A percentile compares a stretch with the other conserved stretches of the same genome.
These are phyloP conservation scores for Steinernema carpocapsae DNA, from an alignment of 2,888 invertebrate genomes.

Conservation along the genomic window DNA sequence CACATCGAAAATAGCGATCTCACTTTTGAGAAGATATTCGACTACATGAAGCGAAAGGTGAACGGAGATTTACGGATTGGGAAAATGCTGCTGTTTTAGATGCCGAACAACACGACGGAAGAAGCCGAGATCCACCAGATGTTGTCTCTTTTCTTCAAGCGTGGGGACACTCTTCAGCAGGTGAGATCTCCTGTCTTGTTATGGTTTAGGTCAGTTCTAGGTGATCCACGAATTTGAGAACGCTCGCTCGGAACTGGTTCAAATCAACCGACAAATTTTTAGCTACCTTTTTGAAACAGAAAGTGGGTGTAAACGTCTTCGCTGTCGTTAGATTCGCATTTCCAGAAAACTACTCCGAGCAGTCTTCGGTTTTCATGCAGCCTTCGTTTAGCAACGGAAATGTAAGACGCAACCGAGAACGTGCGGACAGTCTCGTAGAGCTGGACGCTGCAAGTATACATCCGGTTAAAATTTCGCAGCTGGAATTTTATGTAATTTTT, in stretches of 20 bases:
- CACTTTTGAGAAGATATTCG: slow-evolving; percentile 14
- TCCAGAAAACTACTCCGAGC: slow-evolving; percentile 18
- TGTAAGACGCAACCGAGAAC: slow-evolving; percentile 16
- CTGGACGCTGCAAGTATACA: slow-evolving; percentile 19
- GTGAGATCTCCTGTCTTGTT: not conserved
- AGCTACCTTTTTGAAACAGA: slow-evolving; percentile 27
- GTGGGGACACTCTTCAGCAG: slow-evolving; percentile 21
- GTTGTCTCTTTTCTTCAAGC: slow-evolving; percentile 16
- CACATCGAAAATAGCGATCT: not conserved
- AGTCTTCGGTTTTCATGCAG: slow-evolving; percentile 28
- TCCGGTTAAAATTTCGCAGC: not conserved
- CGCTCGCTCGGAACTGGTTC: slow-evolving; percentile 26
- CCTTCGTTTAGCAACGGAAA: not conserved
- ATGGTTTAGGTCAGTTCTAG: not conserved
- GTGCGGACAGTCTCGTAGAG: not conserved
- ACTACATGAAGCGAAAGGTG: slow-evolving; percentile 28
- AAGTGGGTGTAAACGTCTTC: not conserved
- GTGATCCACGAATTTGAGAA: slow-evolving; percentile 18
- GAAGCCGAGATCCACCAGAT: slow-evolving; percentile 26
- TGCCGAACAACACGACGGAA: slow-evolving; percentile 30
- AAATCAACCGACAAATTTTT: slow-evolving; percentile 26
- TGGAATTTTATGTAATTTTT: not conserved
- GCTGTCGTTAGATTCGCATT: not conserved
- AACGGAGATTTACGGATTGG: not conserved
- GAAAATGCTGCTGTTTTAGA: not conserved